phyloP scores from a whole-genome alignment of 1,140 invertebrate genomes.

The Sycobia sp. region DNA sequence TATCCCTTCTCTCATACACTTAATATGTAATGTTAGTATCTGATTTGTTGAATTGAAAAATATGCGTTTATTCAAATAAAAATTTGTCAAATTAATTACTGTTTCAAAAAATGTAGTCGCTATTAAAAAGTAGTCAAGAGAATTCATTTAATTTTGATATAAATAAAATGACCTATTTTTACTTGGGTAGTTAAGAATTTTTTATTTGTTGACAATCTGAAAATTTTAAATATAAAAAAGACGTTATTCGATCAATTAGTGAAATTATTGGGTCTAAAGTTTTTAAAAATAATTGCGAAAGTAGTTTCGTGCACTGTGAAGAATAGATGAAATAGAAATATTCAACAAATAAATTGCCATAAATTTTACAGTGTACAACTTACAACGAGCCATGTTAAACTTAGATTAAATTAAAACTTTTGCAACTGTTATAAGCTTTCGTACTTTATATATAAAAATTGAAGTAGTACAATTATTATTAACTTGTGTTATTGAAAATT shows the following conservation, averaged over 20 bases:
- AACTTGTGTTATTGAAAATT: conserved; percentile 1
- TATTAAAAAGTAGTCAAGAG: conserved; percentile 8
- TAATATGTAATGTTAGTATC: conserved; percentile 26
- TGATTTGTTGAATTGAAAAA: conserved; percentile 12
- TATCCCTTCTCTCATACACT: not conserved
- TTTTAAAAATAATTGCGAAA: conserved; percentile 7
- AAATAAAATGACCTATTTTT: conserved; percentile 5
- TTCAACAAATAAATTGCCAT: conserved; percentile 14
- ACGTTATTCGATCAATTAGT: not conserved
- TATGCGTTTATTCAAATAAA: conserved; percentile 1
- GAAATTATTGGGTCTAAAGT: not conserved
- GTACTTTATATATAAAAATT: conserved; percentile 12
- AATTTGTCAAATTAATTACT: conserved; percentile 1
- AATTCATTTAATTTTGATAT: conserved; percentile 14
- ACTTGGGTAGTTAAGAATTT: conserved; percentile 2
- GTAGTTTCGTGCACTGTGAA: conserved; percentile 9
- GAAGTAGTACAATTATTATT: conserved; percentile 11
- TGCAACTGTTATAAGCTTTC: conserved; percentile 17
- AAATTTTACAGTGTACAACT: not conserved
- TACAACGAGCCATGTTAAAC: conserved; percentile 2
- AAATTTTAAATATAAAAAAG: conserved; percentile 2
- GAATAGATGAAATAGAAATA: too few relatives aligned
- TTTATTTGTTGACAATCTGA: not conserved
- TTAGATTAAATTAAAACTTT: conserved; percentile 11
- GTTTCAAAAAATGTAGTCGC: too few relatives aligned